Conservation (phyloP, 2,113 vertebrate genomes). For the Melanocharis versteri region DNA sequence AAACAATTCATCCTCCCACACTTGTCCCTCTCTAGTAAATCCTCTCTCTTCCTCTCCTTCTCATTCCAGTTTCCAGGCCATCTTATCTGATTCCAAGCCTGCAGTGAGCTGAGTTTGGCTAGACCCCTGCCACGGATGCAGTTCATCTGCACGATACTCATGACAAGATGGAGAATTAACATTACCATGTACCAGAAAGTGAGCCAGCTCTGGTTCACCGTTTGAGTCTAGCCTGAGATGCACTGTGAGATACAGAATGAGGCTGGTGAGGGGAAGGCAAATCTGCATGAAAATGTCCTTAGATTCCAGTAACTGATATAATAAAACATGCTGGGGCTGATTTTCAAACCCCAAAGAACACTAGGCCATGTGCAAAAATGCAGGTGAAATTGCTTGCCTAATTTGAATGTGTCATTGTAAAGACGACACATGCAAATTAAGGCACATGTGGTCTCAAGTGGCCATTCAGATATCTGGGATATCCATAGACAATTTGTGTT, state of each 20-base stretch:
- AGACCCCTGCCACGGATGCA: not conserved
- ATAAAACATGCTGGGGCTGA: not conserved
- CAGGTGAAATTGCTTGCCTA: constrained; percentile 33
- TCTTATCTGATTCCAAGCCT: not conserved
- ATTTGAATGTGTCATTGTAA: not conserved
- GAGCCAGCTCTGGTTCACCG: not conserved
- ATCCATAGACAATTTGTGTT: not conserved
- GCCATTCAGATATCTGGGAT: constrained; percentile 30
- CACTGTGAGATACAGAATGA: not conserved
- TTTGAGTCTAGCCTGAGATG: not conserved
- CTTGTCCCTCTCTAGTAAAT: not conserved
- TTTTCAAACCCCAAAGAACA: constrained; percentile 23
- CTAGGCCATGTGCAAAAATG: constrained; percentile 53
- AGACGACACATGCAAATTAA: not conserved
- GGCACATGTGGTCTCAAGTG: not conserved
- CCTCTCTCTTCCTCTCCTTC: not conserved
- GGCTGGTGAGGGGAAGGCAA: not conserved
- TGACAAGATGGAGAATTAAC: not conserved
- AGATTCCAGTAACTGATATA: constrained; percentile 8
- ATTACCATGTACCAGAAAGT: not conserved
- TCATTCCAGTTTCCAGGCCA: constrained; percentile 35
- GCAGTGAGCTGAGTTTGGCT: not conserved
- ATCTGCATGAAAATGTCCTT: not conserved
- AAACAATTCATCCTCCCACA: not conserved
- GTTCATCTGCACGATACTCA: not conserved